phyloP scores from a whole-genome alignment of 2,888 invertebrate genomes.

The Callyntrura guangdongensis region DNA sequence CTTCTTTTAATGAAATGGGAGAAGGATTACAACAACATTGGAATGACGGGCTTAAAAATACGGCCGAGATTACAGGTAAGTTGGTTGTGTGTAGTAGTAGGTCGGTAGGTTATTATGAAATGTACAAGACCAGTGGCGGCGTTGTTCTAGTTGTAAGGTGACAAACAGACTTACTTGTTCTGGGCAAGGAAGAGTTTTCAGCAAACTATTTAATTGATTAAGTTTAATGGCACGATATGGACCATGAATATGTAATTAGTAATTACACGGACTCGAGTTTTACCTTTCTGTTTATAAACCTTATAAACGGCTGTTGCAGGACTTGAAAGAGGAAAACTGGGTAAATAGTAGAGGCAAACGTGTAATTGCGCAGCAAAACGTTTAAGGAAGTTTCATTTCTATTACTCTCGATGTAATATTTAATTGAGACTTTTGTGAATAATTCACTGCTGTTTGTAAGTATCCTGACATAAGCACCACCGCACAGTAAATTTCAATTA shows the following conservation, averaged over 20 bases:
- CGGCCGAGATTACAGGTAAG: neutral
- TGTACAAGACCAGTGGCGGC: neutral
- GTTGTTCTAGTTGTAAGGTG: neutral
- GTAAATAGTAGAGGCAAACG: neutral
- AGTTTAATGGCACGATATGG: slow-evolving; percentile 41
- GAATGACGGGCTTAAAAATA: slow-evolving; percentile 8
- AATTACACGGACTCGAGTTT: slow-evolving; percentile 33
- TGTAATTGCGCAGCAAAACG: neutral
- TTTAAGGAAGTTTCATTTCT: slow-evolving; percentile 2
- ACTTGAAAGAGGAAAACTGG: neutral
- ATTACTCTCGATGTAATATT: slow-evolving; percentile 3
- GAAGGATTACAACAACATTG: neutral
- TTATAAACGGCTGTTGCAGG: neutral
- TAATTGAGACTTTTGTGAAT: slow-evolving; percentile 10
- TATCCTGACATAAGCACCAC: neutral
- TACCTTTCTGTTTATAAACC: neutral
- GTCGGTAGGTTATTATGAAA: neutral
- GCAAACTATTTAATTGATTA: slow-evolving; percentile 47
- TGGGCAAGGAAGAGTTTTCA: slow-evolving; percentile 29
- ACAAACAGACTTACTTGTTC: neutral
- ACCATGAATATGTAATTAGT: slow-evolving; percentile 52
- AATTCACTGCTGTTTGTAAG: slow-evolving; percentile 2
- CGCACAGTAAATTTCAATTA: slow-evolving; percentile 39
- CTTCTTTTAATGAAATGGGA: slow-evolving; percentile 43
- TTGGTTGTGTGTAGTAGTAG: too few relatives aligned